Percentiles rank a stretch among this genome's conserved stretches.
phyloP scores from a whole-genome alignment of 2,888 invertebrate species.

The Caenorhabditis uteleia region DNA sequence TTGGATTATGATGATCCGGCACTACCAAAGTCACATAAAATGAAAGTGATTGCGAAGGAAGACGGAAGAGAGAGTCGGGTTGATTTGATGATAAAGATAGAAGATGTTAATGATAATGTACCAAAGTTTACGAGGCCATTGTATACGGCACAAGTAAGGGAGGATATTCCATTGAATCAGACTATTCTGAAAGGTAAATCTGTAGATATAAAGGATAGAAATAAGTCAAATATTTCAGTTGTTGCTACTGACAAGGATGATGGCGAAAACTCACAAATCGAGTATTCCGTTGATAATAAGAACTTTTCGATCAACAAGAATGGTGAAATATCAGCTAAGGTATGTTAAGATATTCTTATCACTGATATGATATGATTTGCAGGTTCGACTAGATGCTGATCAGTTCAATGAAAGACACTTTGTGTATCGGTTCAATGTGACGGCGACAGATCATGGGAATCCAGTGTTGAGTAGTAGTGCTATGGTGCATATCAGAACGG shows the following conservation, averaged over 20 bases:
- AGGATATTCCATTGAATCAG: slow-evolving; percentile 89
- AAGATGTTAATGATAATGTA: slow-evolving; percentile 66
- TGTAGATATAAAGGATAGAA: neutral
- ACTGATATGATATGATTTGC: too few species aligned
- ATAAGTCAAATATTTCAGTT: slow-evolving; percentile 40
- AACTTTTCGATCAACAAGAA: slow-evolving; percentile 95
- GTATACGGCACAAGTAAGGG: slow-evolving; percentile 93
- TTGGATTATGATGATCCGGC: slow-evolving; percentile 94
- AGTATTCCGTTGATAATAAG: slow-evolving; percentile 87
- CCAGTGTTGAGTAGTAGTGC: slow-evolving; percentile 67
- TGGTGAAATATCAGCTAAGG: slow-evolving; percentile 89
- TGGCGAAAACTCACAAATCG: slow-evolving; percentile 92
- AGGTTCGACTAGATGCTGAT: slow-evolving; percentile 85
- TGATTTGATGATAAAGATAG: slow-evolving; percentile 50
- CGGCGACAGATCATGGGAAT: slow-evolving; percentile 71
- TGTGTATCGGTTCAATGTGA: slow-evolving; percentile 71
- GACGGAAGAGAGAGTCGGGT: slow-evolving; percentile 34
- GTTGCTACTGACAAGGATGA: slow-evolving; percentile 77
- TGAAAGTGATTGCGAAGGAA: slow-evolving; percentile 19
- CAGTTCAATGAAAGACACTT: slow-evolving; percentile 76
- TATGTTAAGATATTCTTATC: too few species aligned
- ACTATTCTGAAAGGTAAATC: slow-evolving; percentile 82
- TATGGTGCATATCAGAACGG: slow-evolving; percentile 70
- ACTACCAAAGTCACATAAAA: slow-evolving; percentile 89
- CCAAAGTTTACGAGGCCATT: slow-evolving; percentile 78